Percentiles rank a stretch among this genome's conserved stretches.
Evolutionary conservation across 2,888 invertebrate genomes (phyloP).

Genomic region (Drosophila limbata): DNA sequence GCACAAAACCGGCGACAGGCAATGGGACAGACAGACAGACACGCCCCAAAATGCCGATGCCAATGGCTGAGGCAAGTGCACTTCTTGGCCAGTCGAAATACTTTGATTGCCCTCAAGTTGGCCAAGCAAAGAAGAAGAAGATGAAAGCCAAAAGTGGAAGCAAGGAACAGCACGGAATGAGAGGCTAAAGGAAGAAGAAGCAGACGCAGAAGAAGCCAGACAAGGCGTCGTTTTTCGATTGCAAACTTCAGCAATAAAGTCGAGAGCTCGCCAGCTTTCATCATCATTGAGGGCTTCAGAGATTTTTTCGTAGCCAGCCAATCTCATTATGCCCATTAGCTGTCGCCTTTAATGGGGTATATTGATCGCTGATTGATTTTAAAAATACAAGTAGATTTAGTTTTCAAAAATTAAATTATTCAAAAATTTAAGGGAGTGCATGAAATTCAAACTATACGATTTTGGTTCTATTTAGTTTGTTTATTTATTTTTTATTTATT

Average conservation of each 20-base stretch:
- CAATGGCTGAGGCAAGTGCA: constrained; percentile 40
- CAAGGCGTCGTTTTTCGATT: constrained; percentile 37
- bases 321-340: constrained; percentile 19
- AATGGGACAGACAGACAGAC: constrained; percentile 5
- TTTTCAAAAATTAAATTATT: too few species aligned
- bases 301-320: constrained; percentile 8
- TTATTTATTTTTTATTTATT: too few species aligned
- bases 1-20: constrained; percentile 8
- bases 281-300: constrained; percentile 18
- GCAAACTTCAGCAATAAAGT: constrained; percentile 60
- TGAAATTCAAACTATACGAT: too few species aligned
- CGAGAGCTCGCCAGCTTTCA: constrained; percentile 32
- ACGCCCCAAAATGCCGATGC: constrained; percentile 9
- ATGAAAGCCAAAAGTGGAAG: not conserved
- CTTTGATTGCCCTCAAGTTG: constrained; percentile 62
- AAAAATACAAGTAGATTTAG: too few species aligned
- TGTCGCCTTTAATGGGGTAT: not conserved
- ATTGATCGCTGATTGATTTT: constrained; percentile 7
- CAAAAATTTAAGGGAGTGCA: too few species aligned
- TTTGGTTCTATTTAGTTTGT: too few species aligned
- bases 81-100: constrained; percentile 53
- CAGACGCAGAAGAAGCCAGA: not conserved
- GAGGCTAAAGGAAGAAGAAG: not conserved
- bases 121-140: constrained; percentile 9
- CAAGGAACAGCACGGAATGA: not conserved